Evolutionary conservation across 2,888 invertebrate species (phyloP), one percentile per base, ranked within the genome.

Genomic region (Troides aeacus): DNA sequence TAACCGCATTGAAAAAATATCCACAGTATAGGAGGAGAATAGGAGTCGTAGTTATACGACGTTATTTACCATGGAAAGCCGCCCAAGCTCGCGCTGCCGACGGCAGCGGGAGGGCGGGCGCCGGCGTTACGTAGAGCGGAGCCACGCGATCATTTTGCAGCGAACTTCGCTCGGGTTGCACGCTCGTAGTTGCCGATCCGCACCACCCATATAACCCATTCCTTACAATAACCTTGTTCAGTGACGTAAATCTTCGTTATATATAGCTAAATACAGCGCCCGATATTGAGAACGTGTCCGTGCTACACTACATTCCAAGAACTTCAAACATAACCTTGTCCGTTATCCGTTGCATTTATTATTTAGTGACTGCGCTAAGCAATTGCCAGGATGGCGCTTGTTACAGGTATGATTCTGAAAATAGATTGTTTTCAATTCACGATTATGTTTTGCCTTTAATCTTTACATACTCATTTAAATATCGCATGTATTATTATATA

Each of bases 351-450:
- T 87, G 86, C 90, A 91, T 92, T 82, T 86, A 90, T 91, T 88
- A 92, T 92, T 91, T 91, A 92, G 89, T 87, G 84, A 80, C 85
- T 85, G 84, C 85, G 88, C 84, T 87, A 79, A 83, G 80, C 85
- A 81, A 82, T 83, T 82, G 85, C 81, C 87, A 90, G 89, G 89
- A 92, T 92, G 92, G 92, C 90, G 90, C 82, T 84, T 81, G 81
- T 81, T 82, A 83, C 85, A 90, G 92, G 92, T 92, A 87, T 81
- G 84, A 83, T 82, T 83, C 78, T 73, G 74, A 72, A 76, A 76
- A 75, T 74, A 75, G 71, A 73, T 70, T 68, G 66, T 30, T 72
- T 71, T 63, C 59, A 61, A 60, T 62, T 66, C 62, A 46, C 46
- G 56, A 42, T 58, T 50, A 61, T 64, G 0, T 24, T 7, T 62